Conservation (phyloP, 2,797 vertebrate species). For the Rachycentron canadum region DNA sequence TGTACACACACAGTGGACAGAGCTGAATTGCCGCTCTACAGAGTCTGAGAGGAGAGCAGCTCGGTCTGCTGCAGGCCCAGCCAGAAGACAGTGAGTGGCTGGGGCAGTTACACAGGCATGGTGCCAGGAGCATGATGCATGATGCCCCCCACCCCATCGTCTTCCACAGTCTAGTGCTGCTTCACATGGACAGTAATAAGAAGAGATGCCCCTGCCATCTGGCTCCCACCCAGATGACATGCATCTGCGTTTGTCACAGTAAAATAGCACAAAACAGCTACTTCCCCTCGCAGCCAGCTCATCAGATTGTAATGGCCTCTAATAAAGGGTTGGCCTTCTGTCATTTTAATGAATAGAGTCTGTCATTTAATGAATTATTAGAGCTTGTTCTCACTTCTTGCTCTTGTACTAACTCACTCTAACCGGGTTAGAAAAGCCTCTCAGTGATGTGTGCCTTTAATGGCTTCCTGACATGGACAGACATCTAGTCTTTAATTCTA, state of each 20-base stretch:
- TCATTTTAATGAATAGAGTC: slow-evolving; percentile 46
- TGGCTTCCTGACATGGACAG: not conserved
- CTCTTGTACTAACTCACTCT: slow-evolving; percentile 31
- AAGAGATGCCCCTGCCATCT: slow-evolving; percentile 64
- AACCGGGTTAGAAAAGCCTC: slow-evolving; percentile 21
- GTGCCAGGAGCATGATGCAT: slow-evolving; percentile 31
- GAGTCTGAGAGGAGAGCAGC: slow-evolving; percentile 18
- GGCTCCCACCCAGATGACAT: slow-evolving; percentile 61
- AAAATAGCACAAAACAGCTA: slow-evolving; percentile 49
- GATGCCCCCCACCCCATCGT: slow-evolving; percentile 7
- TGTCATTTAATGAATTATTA: slow-evolving; percentile 54
- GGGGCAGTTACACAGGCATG: slow-evolving; percentile 46
- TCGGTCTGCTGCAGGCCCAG: slow-evolving; percentile 16
- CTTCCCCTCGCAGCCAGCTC: slow-evolving; percentile 39
- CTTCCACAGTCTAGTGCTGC: slow-evolving; percentile 26
- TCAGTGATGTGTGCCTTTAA: slow-evolving; percentile 4
- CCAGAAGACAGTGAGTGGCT: slow-evolving; percentile 23
- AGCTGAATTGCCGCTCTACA: slow-evolving; percentile 5
- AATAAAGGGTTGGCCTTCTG: slow-evolving; percentile 32
- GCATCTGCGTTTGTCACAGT: slow-evolving; percentile 40
- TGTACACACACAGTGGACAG: slow-evolving; percentile 4
- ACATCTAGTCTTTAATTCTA: not conserved
- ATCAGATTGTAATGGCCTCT: slow-evolving; percentile 31
- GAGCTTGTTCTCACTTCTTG: slow-evolving; percentile 36
- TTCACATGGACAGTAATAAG: slow-evolving; percentile 54